Conservation (phyloP, 1,140 invertebrate genomes). For the Drosophila jambulina region DNA sequence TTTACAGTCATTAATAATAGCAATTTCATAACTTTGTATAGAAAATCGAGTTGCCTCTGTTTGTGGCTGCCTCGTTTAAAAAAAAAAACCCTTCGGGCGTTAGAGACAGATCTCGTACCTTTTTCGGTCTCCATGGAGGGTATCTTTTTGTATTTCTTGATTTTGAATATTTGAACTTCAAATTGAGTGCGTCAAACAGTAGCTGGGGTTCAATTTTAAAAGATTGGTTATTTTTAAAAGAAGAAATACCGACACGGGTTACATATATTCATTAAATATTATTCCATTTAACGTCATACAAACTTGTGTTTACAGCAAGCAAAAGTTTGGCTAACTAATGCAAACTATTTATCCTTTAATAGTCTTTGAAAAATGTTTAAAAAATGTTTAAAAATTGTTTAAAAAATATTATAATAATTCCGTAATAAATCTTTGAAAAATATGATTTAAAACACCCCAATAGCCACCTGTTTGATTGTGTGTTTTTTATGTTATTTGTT, state of each 20-base stretch:
- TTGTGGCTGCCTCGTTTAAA: slow-evolving; percentile 7
- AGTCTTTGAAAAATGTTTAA: not conserved
- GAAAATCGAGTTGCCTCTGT: slow-evolving; percentile 37
- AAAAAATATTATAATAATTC: too few relatives aligned
- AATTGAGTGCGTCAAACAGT: slow-evolving; percentile 77
- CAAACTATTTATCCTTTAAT: not conserved
- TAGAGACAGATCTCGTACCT: slow-evolving; percentile 33
- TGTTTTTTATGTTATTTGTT: not conserved
- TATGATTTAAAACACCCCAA: not conserved
- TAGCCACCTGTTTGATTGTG: slow-evolving; percentile 2
- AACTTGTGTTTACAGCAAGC: not conserved
- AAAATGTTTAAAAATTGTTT: not conserved
- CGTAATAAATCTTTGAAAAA: not conserved
- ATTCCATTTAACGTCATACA: not conserved
- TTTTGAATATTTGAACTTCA: slow-evolving; percentile 1
- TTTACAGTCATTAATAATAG: slow-evolving; percentile 84
- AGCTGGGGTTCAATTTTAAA: slow-evolving; percentile 73
- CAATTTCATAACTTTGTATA: slow-evolving; percentile 79
- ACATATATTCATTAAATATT: not conserved
- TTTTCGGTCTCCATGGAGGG: not conserved
- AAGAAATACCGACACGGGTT: not conserved
- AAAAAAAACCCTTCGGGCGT: slow-evolving; percentile 17
- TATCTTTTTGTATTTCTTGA: slow-evolving; percentile 1
- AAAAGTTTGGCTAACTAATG: not conserved
- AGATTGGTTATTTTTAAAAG: slow-evolving; percentile 57